These are phyloP conservation scores for Thunnus thynnus DNA, from an alignment of 2,113 vertebrate genomes.

Conservation along the genomic window DNA sequence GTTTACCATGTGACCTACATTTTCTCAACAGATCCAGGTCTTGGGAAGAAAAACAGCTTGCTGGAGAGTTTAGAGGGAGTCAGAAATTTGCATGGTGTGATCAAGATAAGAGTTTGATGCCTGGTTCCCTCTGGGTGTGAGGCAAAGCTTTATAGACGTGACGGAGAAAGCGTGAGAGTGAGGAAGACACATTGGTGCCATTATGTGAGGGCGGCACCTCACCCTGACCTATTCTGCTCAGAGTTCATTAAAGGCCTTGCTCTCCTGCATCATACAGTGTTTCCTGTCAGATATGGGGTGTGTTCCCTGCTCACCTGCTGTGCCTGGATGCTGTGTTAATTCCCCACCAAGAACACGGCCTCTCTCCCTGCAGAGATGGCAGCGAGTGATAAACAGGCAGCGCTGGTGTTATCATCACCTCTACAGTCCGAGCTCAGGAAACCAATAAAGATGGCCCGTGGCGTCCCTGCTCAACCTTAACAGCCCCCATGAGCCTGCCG, in stretches of 20 bases:
- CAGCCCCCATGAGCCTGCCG: constrained; percentile 49
- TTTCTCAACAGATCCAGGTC: constrained; percentile 39
- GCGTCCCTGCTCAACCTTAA: constrained; percentile 49
- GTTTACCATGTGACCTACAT: constrained; percentile 61
- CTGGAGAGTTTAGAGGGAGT: neutral
- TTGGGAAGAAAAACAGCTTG: neutral
- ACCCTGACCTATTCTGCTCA: constrained; percentile 15
- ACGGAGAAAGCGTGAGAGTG: neutral
- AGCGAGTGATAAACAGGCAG: constrained; percentile 53
- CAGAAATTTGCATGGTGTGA: constrained; percentile 38
- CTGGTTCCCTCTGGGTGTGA: neutral
- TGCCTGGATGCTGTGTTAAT: constrained; percentile 37
- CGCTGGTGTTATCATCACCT: constrained; percentile 46
- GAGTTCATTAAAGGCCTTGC: constrained; percentile 46
- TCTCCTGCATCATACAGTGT: neutral
- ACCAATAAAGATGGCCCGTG: constrained; percentile 57
- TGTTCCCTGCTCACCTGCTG: constrained; percentile 32
- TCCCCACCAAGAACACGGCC: constrained; percentile 17
- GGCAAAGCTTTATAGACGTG: constrained; percentile 8
- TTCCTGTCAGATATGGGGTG: constrained; percentile 8
- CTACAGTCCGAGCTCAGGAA: constrained; percentile 29
- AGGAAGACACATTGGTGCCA: constrained; percentile 8
- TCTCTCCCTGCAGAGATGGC: constrained; percentile 24
- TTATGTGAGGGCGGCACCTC: constrained; percentile 21
- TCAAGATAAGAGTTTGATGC: constrained; percentile 42